Evolutionary conservation across 1,140 invertebrate species (phyloP).

Genomic region (Trachymyrmex septentrionalis): DNA sequence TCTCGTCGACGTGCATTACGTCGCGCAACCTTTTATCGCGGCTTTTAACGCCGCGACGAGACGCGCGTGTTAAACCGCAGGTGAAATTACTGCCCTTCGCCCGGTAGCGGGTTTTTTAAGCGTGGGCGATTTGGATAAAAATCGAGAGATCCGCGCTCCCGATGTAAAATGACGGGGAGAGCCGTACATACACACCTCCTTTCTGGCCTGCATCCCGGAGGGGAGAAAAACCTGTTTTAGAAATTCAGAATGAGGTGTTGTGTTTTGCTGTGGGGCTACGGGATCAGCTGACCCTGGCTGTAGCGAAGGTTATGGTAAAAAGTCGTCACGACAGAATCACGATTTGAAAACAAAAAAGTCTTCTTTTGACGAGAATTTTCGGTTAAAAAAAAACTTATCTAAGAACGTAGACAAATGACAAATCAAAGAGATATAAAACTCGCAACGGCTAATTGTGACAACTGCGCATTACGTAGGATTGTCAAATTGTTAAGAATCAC

Average conservation of each 20-base stretch:
- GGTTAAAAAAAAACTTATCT: too few relatives aligned
- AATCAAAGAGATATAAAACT: not conserved
- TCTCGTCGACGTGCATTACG: constrained; percentile 40
- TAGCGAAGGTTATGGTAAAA: constrained; percentile 34
- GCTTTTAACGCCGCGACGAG: constrained; percentile 42
- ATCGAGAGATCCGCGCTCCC: not conserved
- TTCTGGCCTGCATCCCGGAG: not conserved
- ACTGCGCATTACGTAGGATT: too few relatives aligned
- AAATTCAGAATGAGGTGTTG: constrained; percentile 11
- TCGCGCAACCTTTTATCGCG: constrained; percentile 47
- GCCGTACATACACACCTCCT: not conserved
- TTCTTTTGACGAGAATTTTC: not conserved
- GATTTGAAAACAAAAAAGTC: not conserved
- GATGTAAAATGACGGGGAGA: too few relatives aligned
- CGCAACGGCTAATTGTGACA: not conserved
- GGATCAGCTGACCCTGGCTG: constrained; percentile 44
- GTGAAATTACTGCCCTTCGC: constrained; percentile 20
- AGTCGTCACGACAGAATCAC: not conserved
- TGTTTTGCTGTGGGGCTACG: constrained; percentile 25
- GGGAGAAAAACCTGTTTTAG: constrained; percentile 3
- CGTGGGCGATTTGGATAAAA: constrained; percentile 1
- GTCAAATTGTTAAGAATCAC: too few relatives aligned
- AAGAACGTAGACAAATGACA: too few relatives aligned
- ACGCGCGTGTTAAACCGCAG: constrained; percentile 31
- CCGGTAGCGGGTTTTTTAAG: not conserved